Evolutionary conservation across 2,113 vertebrate genomes (phyloP), one percentile per base, ranked within the genome.

Genomic region (Spea multiplicata): DNA sequence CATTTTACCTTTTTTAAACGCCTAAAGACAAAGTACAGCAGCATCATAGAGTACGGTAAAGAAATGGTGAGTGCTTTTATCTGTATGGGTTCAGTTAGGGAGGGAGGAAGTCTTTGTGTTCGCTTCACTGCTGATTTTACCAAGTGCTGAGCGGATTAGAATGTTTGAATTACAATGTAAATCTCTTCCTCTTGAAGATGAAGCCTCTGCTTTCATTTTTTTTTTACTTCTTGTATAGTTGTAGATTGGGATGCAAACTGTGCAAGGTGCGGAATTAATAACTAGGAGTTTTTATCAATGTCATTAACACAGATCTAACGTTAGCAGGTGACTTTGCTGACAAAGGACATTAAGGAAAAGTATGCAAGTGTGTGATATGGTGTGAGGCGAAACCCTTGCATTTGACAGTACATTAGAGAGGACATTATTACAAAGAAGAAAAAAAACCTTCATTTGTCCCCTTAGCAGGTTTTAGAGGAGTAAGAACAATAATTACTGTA

Each of bases 161-260:
- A 59, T 30, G 68, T 80, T 74, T 80, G 71, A 79, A 79, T 79
- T 66, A 79, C 77, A 79, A 79, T 79, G 70, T 66, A 73, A 79
- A 79, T 79, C 70, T 73, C 17, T 67, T 64, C 70, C 62, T 66
- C 68, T 78, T 68, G 74, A 77, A 77, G 55, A 76, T 5, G 64
- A 76, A 68, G 65, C 30, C 44, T 69, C 57, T 70, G 53, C 50
- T 57, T 64, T 61, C 52, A 59, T 80, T 64, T 14, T 68, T 13
- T n/a, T 52, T 52, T 52, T 2, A 10, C 50, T 52, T 13, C 55
- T 59, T 59, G 55, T 0, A 13, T 59, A 59, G 55, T 59, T 5
- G 8, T 9, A 13, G 55, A 4, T 9, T 13, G 55, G 13, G n/a
- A 76, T 52, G 16, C 44, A 45, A 55, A 52, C 4, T 13, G 66